Conservation (phyloP, 2,113 vertebrate species). For the Castor canadensis region DNA sequence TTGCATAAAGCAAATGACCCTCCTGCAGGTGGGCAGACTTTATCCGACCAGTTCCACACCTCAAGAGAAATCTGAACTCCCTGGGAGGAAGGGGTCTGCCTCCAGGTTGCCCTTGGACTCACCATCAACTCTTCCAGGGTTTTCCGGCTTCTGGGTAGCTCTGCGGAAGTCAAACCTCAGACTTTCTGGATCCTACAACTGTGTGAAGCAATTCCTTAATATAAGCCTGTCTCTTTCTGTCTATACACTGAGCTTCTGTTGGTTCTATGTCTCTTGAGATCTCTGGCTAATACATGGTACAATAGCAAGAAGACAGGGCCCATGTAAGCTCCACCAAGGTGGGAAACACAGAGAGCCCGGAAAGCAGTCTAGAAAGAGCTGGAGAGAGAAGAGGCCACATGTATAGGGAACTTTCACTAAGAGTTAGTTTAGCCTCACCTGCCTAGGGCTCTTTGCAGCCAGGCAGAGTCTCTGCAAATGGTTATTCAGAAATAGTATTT, state of each 20-base stretch:
- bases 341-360: not conserved
- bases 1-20: no score
- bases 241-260: not conserved
- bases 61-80: not conserved
- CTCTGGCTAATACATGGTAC: no score
- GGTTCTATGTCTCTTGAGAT: no score
- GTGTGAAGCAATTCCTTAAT: not conserved
- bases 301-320: not conserved
- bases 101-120: not conserved
- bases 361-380: not conserved
- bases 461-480: not conserved
- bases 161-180: not conserved
- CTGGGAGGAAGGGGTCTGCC: not conserved
- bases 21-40: not conserved
- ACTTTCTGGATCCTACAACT: not conserved
- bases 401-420: not conserved
- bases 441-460: not conserved
- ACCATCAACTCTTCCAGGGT: no score
- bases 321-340: accelerated
- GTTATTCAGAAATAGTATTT: not conserved
- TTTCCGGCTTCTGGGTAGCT: no score
- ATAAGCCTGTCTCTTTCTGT: not conserved
- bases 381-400: not conserved
- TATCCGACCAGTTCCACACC: no score
- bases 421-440: not conserved